Evolutionary conservation across 2,888 invertebrate species (phyloP).

Genomic region (Eristalis arbustorum): DNA sequence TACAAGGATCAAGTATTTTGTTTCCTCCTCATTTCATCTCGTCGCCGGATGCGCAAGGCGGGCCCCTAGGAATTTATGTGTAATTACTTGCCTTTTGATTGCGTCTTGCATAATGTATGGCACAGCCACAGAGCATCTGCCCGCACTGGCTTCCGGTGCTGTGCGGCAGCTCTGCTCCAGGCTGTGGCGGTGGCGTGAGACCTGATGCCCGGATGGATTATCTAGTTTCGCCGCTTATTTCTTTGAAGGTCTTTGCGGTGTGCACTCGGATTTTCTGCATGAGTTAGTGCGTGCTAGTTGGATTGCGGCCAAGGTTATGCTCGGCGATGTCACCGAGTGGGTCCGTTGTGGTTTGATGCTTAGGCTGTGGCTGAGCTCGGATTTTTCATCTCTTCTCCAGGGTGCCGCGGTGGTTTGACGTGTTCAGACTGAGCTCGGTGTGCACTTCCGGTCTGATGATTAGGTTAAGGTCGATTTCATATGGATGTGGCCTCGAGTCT

Average conservation of each 20-base stretch:
- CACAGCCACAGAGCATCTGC: neutral
- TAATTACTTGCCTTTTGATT: slow-evolving; percentile 62
- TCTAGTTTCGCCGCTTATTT: slow-evolving; percentile 18
- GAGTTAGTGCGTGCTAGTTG: neutral
- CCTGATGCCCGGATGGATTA: slow-evolving; percentile 33
- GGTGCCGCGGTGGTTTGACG: no score
- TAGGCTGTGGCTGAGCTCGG: no score
- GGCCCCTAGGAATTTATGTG: slow-evolving; percentile 33
- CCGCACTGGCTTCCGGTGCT: neutral
- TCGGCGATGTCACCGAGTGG: no score
- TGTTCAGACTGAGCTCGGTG: no score
- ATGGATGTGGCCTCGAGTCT: no score
- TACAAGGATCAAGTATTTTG: slow-evolving; percentile 11
- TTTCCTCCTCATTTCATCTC: neutral
- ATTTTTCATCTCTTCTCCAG: no score
- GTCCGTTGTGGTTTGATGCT: no score
- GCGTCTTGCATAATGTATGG: slow-evolving; percentile 47
- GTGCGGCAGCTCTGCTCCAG: neutral
- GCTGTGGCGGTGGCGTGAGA: neutral
- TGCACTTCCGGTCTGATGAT: no score
- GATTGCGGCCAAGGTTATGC: no score
- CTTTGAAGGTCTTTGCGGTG: slow-evolving; percentile 12
- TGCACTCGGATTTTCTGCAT: neutral
- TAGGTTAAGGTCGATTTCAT: no score
- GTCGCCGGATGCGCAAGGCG: neutral